Evolutionary conservation across 2,797 vertebrate species (phyloP).

Genomic region (Rhinoraja longicauda): DNA sequence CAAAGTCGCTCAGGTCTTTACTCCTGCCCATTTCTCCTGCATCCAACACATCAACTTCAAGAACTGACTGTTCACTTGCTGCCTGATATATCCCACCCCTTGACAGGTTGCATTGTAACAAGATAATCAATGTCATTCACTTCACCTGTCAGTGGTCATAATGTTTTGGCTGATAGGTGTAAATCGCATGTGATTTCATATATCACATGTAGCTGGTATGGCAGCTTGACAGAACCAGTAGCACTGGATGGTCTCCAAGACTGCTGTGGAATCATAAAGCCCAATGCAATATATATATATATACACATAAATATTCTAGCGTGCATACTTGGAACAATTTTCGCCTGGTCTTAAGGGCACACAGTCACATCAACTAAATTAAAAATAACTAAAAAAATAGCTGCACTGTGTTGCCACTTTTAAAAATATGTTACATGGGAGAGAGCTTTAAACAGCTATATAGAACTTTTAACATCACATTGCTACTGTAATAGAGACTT

Average conservation of each 20-base stretch:
- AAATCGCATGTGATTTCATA: too few relatives aligned
- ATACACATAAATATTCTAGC: neutral
- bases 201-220: neutral
- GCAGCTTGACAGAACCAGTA: neutral
- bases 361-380: neutral
- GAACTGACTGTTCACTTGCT: too few relatives aligned
- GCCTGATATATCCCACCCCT: too few relatives aligned
- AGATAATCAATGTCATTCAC: too few relatives aligned
- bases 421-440: neutral
- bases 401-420: neutral
- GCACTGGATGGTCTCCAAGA: neutral
- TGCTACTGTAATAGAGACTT: neutral
- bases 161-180: too few relatives aligned
- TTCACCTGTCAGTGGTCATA: too few relatives aligned
- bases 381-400: neutral
- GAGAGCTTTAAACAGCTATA: neutral
- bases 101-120: too few relatives aligned
- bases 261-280: neutral
- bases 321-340: neutral
- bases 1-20: too few relatives aligned
- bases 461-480: neutral
- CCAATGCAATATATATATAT: neutral
- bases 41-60: too few relatives aligned
- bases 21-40: too few relatives aligned
- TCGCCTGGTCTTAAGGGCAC: neutral